These are phyloP conservation scores for Rhagologus leucostigma DNA, from an alignment of 2,113 vertebrate genomes.

Conservation along the genomic window DNA sequence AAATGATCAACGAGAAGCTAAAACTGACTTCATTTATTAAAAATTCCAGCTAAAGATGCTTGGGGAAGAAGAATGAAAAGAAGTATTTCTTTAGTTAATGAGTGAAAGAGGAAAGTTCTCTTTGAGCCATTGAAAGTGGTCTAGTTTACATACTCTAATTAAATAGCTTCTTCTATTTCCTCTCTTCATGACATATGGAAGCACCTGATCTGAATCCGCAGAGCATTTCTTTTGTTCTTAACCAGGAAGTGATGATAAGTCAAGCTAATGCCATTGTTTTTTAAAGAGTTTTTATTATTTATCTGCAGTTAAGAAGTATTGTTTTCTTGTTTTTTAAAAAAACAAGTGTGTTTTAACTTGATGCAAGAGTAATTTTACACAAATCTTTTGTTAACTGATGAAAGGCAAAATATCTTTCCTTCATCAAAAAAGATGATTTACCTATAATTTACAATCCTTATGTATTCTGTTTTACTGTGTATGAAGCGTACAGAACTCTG, in stretches of 20 bases:
- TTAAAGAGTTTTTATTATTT: background rate
- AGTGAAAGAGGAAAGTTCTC: background rate
- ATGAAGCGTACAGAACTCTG: background rate
- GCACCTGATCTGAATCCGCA: background rate
- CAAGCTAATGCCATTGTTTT: background rate
- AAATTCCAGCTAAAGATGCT: background rate
- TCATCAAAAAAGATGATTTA: background rate
- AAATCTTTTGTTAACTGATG: background rate
- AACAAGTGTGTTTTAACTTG: background rate
- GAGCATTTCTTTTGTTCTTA: background rate
- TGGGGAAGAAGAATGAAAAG: background rate
- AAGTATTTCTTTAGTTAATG: background rate
- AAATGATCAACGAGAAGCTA: background rate
- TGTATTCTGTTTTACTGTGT: background rate
- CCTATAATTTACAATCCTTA: background rate
- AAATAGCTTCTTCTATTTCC: background rate
- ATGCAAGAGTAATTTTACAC: background rate
- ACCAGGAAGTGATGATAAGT: background rate
- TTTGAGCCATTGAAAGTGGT: background rate
- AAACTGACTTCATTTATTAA: background rate
- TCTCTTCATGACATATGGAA: background rate
- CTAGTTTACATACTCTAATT: background rate
- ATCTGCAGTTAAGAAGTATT: background rate
- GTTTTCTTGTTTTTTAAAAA: background rate
- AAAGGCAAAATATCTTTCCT: background rate